Conservation (phyloP, 2,113 vertebrate species). For the Tamias sibiricus region DNA sequence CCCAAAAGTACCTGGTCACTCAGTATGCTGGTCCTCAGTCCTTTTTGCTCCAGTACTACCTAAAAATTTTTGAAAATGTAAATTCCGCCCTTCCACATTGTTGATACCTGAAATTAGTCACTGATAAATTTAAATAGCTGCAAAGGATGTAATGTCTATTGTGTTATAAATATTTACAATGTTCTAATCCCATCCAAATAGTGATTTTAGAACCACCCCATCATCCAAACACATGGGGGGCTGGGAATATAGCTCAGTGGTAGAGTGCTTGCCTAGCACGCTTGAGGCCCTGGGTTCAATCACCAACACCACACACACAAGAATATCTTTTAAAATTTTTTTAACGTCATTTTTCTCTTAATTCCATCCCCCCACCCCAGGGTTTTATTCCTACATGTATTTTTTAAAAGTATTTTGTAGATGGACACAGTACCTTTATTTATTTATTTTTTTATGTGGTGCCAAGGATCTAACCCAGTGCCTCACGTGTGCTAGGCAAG, state of each 20-base stretch:
- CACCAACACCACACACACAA: neutral
- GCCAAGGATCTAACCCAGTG: too few species aligned
- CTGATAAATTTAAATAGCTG: neutral
- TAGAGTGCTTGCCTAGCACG: neutral
- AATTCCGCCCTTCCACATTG: neutral
- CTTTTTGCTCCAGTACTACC: neutral
- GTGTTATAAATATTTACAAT: neutral
- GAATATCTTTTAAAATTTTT: neutral
- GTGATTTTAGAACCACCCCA: constrained; percentile 12
- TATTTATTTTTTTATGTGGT: too few species aligned
- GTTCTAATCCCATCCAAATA: neutral
- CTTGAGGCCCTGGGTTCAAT: neutral
- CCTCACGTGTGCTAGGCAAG: too few species aligned
- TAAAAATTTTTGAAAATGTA: constrained; percentile 38
- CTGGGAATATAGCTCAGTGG: neutral
- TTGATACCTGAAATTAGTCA: constrained; percentile 18
- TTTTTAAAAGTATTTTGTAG: neutral
- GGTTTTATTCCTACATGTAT: neutral
- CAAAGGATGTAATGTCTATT: neutral
- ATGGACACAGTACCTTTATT: too few species aligned
- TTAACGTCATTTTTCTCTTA: constrained; percentile 1
- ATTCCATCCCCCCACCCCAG: neutral
- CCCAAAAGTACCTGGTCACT: neutral
- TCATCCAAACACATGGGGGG: neutral
- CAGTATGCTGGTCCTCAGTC: neutral